Percentiles rank a stretch among this genome's conserved stretches.
phyloP scores from a whole-genome alignment of 2,888 invertebrate species.

The Agrochola lota region DNA sequence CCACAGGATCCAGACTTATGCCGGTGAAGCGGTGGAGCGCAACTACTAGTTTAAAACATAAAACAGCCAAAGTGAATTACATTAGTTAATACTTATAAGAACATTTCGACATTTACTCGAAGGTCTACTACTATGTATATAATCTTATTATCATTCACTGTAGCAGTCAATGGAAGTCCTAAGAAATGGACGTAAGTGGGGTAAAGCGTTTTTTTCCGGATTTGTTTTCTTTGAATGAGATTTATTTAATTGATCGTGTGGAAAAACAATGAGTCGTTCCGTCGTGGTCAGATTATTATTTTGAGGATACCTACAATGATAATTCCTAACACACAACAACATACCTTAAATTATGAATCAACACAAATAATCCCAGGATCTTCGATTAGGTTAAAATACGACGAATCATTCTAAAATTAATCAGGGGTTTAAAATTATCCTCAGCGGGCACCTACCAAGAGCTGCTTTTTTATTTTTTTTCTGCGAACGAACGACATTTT shows the following conservation, averaged over 20 bases:
- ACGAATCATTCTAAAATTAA: constrained; percentile 14
- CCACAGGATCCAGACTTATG: no score
- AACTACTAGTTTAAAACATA: no score
- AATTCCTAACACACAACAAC: background rate
- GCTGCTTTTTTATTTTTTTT: background rate
- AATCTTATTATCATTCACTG: background rate
- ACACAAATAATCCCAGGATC: background rate
- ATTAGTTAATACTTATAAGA: background rate
- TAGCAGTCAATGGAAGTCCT: background rate
- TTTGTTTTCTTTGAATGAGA: background rate
- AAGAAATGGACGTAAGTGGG: background rate
- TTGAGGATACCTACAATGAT: background rate
- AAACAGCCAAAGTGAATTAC: no score
- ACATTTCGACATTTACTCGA: background rate
- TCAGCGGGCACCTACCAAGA: background rate
- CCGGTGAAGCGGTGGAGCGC: no score
- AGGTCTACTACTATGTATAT: background rate
- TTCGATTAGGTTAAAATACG: constrained; percentile 18
- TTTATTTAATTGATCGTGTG: background rate
- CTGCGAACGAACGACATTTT: constrained; percentile 25
- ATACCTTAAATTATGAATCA: constrained; percentile 15
- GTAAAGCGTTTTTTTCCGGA: background rate
- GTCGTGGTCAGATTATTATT: background rate
- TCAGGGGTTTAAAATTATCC: background rate
- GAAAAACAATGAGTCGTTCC: background rate